These are phyloP conservation scores for Rhabdornis inornatus DNA, from an alignment of 2,113 vertebrate genomes.

Conservation along the genomic window DNA sequence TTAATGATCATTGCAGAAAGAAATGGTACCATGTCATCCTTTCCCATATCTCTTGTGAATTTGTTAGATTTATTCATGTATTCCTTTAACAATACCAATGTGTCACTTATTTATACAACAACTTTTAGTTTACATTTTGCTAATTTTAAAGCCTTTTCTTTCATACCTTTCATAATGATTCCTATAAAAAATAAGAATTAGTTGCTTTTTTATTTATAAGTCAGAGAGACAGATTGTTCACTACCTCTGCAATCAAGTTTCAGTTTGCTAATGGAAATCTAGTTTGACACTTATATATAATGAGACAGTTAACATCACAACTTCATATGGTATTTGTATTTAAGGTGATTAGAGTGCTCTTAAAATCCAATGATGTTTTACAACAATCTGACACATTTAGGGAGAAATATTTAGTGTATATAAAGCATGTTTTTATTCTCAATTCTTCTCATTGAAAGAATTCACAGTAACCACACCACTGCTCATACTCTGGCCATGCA, in stretches of 20 bases:
- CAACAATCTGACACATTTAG: not conserved
- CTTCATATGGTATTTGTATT: not conserved
- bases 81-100: conserved; percentile 16
- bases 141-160: conserved; percentile 34
- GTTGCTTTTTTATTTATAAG: not conserved
- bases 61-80: not conserved
- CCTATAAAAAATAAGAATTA: not conserved
- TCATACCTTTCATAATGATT: not conserved
- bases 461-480: not conserved
- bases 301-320: not conserved
- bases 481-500: not conserved
- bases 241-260: not conserved
- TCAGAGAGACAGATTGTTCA: not conserved
- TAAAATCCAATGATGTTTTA: not conserved
- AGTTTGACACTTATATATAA: not conserved
- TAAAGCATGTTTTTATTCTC: not conserved
- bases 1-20: conserved; percentile 17
- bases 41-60: conserved; percentile 4
- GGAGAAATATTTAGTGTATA: not conserved
- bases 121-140: not conserved
- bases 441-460: not conserved
- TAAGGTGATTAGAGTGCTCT: not conserved
- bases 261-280: not conserved
- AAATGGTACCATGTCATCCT: not conserved
- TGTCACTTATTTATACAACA: conserved; percentile 39